Base-by-base conservation (phyloP, 2,113 vertebrate genomes). In the Crotalus horridus region DNA sequence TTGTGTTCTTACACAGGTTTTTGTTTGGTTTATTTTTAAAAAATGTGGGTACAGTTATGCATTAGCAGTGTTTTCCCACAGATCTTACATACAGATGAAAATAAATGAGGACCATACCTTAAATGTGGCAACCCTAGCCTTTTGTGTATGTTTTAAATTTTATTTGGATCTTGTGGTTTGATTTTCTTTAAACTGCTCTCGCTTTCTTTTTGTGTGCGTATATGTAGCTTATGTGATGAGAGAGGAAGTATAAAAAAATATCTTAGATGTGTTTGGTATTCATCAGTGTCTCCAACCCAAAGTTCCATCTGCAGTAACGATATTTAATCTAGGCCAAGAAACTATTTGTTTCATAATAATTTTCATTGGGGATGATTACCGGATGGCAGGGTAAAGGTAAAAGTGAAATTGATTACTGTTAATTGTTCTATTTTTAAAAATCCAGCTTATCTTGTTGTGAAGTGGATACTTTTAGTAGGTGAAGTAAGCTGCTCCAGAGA, bases 101-200 rank as follows among this genome's bases (percentile, higher is more conserved):
- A 91, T 91, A 58, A 87, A 88, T 88, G 85, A 87, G 95, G 81
- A 96, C 94, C 96, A 21, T 95, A 92, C 58, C 93, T 96, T 96
- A 95, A 96, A 96, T 96, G 94, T 96, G 58, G 89, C 89, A 90
- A 88, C 61, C 51, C 91, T 81, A 56, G 61, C 43, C 85, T 58
- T 69, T 93, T 89, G 90, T 97, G 93, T 90, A 90, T 93, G 86
- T 91, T 96, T 92, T 95, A 96, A 93, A 20, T 89, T 51, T 95
- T 92, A 91, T 95, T 96, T 96, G 90, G 59, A 91, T 92, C 91
- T 91, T 94, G 93, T 91, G 51, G 87, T 95, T 91, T 91, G 94
- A 95, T 96, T 96, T 96, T 94, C 90, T 94, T 95, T 95, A 93
- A 51, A 96, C 96, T 96, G 96, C 92, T 29, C 58, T 69, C n/a